Evolutionary conservation across 2,888 invertebrate genomes (phyloP), one percentile per base, ranked within the genome.

Genomic region (Andrena hattorfiana): DNA sequence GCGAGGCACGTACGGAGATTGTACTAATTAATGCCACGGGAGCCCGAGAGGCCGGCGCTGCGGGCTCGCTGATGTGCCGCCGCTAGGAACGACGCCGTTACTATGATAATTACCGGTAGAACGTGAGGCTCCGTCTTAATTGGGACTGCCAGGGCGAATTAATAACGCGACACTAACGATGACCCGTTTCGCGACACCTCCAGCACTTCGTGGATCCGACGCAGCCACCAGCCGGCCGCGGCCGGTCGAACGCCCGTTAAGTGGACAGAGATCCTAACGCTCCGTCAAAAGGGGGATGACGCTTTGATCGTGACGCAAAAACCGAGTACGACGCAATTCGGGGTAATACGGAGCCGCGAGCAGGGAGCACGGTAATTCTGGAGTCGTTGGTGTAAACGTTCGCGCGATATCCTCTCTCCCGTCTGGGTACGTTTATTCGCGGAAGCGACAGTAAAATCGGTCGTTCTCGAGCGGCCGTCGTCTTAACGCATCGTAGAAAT

Each of bases 21-120:
- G 91, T 85, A 83, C 88, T 92, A 93, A 93, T 93, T 92, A 92
- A 93, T 93, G 92, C 91, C 86, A 86, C 84, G 82, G 81, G 87
- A 56, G 84, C 87, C 85, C 67, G 54, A 42, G 73, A 83, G 80
- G 71, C 64, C 68, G 67, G 66, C 70, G 87, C 84, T 81, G 87
- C 75, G 86, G 77, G 85, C 86, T 89, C 84, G 86, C 86, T 90
- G 91, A 91, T 90, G 90, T 83, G 88, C 89, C 81, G 87, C 89
- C 80, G 88, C 89, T 86, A 85, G 88, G 83, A 89, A 90, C 89
- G 87, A 88, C 84, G 88, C 89, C 87, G 90, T 91, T 91, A 89
- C 90, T 88, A 90, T 88, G 91, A 92, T 92, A 91, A 92, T 92
- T 91, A 89, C 87, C 81, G 87, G 83, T 77, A 86, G 90, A 85